A percentile compares a stretch with the other conserved stretches of the same genome.
Evolutionary conservation across 2,797 vertebrate species (phyloP).

Genomic region (Neosalanx taihuensis): DNA sequence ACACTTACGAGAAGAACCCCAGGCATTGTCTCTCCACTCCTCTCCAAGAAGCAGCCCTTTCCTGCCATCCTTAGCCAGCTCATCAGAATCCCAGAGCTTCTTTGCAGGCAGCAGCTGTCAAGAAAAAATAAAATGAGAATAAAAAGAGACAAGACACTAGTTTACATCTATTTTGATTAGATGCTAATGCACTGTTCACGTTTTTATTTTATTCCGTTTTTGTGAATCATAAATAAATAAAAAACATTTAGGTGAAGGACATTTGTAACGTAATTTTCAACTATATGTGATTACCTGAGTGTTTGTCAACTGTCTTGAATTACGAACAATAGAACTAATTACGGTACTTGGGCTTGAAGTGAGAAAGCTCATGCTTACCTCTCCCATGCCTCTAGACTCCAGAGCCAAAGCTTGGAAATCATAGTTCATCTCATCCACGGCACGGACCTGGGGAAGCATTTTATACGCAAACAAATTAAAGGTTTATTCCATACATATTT

Average conservation of each 20-base stretch:
- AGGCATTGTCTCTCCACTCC: conserved; percentile 96
- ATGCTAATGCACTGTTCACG: too few species aligned
- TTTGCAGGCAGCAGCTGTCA: conserved; percentile 92
- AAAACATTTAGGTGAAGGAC: too few species aligned
- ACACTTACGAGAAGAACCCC: conserved; percentile 95
- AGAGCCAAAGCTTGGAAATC: conserved; percentile 98
- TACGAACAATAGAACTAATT: not conserved
- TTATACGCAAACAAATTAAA: too few species aligned
- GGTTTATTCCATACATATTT: not conserved
- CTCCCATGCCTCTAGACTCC: conserved; percentile 97
- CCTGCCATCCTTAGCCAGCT: conserved; percentile 95
- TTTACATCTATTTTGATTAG: too few species aligned
- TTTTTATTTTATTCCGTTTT: too few species aligned
- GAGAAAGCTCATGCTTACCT: conserved; percentile 76
- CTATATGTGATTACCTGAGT: too few species aligned
- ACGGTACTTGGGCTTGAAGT: not conserved
- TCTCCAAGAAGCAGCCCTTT: conserved; percentile 97
- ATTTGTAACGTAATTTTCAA: too few species aligned
- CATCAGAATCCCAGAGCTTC: conserved; percentile 99
- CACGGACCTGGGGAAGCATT: conserved; percentile 77
- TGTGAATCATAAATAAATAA: too few species aligned
- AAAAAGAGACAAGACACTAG: not conserved
- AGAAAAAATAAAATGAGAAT: conserved; percentile 10
- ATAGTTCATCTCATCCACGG: conserved; percentile 98
- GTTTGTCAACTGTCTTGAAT: too few species aligned